Conservation (phyloP, 2,888 invertebrate species). For the Sinotaia quadrata region DNA sequence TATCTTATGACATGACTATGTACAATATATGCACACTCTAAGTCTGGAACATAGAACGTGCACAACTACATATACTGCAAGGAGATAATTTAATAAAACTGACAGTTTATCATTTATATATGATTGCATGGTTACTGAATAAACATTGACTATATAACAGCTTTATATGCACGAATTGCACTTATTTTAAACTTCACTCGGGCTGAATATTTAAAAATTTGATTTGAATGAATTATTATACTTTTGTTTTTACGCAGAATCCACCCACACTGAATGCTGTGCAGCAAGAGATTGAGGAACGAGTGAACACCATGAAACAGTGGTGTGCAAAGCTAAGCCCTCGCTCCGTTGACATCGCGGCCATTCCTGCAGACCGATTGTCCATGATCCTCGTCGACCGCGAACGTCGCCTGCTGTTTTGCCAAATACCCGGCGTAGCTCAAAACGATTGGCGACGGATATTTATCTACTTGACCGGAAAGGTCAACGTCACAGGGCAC, state of each 20-base stretch:
- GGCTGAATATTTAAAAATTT: not conserved
- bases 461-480: slow-evolving; percentile 83
- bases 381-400: slow-evolving; percentile 78
- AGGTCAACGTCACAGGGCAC: slow-evolving; percentile 36
- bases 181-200: too few species aligned
- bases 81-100: too few species aligned
- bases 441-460: slow-evolving; percentile 95
- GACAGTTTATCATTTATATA: too few species aligned
- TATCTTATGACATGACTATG: too few species aligned
- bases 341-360: slow-evolving; percentile 14
- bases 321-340: slow-evolving; percentile 39
- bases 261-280: not conserved
- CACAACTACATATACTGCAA: too few species aligned
- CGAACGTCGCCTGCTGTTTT: slow-evolving; percentile 86
- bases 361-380: slow-evolving; percentile 30
- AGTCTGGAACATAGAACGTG: too few species aligned
- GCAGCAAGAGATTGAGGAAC: slow-evolving; percentile 18
- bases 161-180: too few species aligned
- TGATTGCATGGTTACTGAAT: too few species aligned
- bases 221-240: not conserved
- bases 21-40: too few species aligned
- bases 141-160: too few species aligned
- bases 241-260: not conserved
- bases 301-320: slow-evolving; percentile 34
- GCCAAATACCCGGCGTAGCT: slow-evolving; percentile 91